phyloP scores from a whole-genome alignment of 2,888 invertebrate genomes.

The Cryptus armator region DNA sequence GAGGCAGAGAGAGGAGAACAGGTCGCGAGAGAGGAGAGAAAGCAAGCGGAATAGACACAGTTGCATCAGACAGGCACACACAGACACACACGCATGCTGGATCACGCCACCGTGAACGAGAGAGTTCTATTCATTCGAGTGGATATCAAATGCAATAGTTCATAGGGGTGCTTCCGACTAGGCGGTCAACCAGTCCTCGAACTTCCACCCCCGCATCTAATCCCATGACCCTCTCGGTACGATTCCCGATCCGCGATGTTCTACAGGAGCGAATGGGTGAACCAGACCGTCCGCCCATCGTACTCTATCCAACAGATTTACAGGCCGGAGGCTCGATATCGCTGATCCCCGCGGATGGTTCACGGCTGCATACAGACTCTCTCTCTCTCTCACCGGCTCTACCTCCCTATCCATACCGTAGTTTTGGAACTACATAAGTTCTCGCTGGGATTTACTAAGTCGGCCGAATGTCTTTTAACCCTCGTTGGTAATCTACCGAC shows the following conservation, averaged over 20 bases:
- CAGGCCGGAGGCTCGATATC: slow-evolving; percentile 61
- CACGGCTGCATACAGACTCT: slow-evolving; percentile 34
- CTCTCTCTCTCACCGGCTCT: slow-evolving; percentile 22
- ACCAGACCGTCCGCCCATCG: slow-evolving; percentile 39
- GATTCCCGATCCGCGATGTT: slow-evolving; percentile 35
- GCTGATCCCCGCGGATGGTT: slow-evolving; percentile 58
- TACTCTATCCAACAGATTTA: slow-evolving; percentile 64
- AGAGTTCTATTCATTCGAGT: slow-evolving; percentile 81
- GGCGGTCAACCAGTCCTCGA: slow-evolving; percentile 76
- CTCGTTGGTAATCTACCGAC: slow-evolving; percentile 1
- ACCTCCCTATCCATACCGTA: slow-evolving; percentile 5
- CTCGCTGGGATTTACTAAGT: slow-evolving; percentile 44
- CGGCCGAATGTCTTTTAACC: neutral
- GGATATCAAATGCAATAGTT: slow-evolving; percentile 84
- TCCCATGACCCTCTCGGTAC: slow-evolving; percentile 60
- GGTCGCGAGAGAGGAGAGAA: slow-evolving; percentile 27
- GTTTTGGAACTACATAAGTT: slow-evolving; percentile 59
- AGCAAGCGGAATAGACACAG: slow-evolving; percentile 48
- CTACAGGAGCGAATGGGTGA: slow-evolving; percentile 44
- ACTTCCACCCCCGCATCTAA: slow-evolving; percentile 64
- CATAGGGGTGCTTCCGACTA: slow-evolving; percentile 78
- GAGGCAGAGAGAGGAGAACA: slow-evolving; percentile 14
- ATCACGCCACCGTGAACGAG: slow-evolving; percentile 72
- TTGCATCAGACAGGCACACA: slow-evolving; percentile 67
- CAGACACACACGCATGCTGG: slow-evolving; percentile 72